Evolutionary conservation across 1,140 invertebrate genomes (phyloP).

Genomic region (Philotrypesis tridentata): DNA sequence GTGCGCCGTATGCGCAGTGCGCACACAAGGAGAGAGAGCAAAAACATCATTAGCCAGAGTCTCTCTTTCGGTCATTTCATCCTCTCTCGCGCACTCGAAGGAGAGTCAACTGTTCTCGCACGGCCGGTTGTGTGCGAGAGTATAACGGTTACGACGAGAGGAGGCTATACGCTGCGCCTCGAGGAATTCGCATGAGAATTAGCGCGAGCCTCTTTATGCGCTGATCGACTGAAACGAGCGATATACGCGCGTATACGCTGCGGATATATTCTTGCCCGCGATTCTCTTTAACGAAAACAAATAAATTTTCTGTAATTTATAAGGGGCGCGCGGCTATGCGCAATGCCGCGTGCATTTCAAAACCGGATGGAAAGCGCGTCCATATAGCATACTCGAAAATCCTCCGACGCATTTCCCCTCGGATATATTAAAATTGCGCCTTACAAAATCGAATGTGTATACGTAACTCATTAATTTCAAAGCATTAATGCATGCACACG

Average conservation of each 20-base stretch:
- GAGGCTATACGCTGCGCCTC: not conserved
- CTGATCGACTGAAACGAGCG: not conserved
- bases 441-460: not conserved
- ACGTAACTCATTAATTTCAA: too few species aligned
- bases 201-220: constrained; percentile 15
- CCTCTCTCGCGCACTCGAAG: not conserved
- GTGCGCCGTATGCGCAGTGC: not conserved
- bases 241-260: not conserved
- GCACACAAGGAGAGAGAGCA: too few species aligned
- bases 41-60: too few species aligned
- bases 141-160: constrained; percentile 33
- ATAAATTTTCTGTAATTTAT: not conserved
- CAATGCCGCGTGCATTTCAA: too few species aligned
- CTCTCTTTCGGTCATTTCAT: not conserved
- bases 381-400: not conserved
- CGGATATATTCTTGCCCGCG: not conserved
- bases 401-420: not conserved
- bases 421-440: not conserved
- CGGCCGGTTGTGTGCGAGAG: not conserved
- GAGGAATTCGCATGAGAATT: constrained; percentile 43
- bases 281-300: not conserved
- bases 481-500: too few species aligned
- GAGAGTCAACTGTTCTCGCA: too few species aligned
- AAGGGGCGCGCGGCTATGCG: not conserved
- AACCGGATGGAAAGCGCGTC: not conserved